Evolutionary conservation across 2,888 invertebrate species (phyloP).

Genomic region (Catocala fraxini): DNA sequence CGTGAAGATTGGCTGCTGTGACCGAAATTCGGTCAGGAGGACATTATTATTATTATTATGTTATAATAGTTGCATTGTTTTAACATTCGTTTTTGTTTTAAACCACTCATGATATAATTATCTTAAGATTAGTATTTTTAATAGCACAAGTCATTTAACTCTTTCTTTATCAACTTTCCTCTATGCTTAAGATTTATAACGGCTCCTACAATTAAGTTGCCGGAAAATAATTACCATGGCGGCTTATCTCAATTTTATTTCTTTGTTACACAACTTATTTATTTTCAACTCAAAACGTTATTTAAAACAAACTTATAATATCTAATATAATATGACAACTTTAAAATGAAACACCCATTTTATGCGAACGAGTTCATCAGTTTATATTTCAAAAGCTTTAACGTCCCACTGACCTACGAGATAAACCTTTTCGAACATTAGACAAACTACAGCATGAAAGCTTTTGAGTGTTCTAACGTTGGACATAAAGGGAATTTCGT

Average conservation of each 20-base stretch:
- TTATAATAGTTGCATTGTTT: too few species aligned
- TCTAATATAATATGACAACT: background rate
- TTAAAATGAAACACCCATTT: background rate
- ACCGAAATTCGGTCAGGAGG: too few species aligned
- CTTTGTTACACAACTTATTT: background rate
- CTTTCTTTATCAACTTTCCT: too few species aligned
- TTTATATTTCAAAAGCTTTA: constrained; percentile 13
- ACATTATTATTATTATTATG: too few species aligned
- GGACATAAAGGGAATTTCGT: constrained; percentile 45
- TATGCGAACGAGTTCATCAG: constrained; percentile 5
- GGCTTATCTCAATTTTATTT: background rate
- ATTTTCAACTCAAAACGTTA: too few species aligned
- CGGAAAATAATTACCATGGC: background rate
- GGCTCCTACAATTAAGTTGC: too few species aligned
- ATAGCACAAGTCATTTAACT: too few species aligned
- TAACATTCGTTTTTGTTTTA: too few species aligned
- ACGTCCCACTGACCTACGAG: constrained; percentile 29
- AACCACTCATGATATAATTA: too few species aligned
- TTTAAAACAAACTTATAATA: background rate
- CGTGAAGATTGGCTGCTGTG: too few species aligned
- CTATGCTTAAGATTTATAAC: too few species aligned
- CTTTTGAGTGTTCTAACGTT: constrained; percentile 51
- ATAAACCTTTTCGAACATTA: constrained; percentile 42
- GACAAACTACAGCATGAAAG: constrained; percentile 50
- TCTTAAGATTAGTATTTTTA: too few species aligned